Percentiles rank a stretch among this genome's conserved stretches.
Evolutionary conservation across 2,888 invertebrate species (phyloP).

Genomic region (Bedellia somnulentella): DNA sequence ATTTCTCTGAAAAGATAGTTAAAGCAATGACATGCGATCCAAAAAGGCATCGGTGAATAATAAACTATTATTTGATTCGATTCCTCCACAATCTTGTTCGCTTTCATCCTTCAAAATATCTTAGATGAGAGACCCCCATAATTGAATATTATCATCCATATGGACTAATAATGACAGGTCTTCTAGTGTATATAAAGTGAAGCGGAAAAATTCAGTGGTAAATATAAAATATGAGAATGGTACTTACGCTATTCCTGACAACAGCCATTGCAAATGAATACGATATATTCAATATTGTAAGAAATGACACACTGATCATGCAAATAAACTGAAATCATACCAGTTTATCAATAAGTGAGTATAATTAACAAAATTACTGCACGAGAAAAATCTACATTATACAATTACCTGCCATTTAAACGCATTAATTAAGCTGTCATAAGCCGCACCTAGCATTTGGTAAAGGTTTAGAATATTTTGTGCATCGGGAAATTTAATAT

Average conservation of each 20-base stretch:
- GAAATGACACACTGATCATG: slow-evolving; percentile 1
- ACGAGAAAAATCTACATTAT: neutral
- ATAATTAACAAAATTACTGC: neutral
- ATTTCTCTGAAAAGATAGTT: no score
- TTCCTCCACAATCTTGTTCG: no score
- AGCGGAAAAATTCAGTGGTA: neutral
- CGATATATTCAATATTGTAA: neutral
- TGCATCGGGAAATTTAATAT: slow-evolving; percentile 14
- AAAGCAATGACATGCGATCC: no score
- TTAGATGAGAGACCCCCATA: no score
- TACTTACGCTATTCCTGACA: no score
- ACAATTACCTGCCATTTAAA: slow-evolving; percentile 35
- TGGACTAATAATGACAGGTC: neutral
- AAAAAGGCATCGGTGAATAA: no score
- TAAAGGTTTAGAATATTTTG: slow-evolving; percentile 28
- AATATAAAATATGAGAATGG: no score
- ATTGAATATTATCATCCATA: no score
- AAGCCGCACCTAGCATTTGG: slow-evolving; percentile 23
- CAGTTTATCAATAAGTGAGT: neutral
- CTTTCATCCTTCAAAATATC: no score
- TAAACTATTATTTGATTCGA: no score
- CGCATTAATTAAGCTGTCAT: slow-evolving; percentile 25
- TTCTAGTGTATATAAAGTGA: neutral
- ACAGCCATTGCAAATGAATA: neutral
- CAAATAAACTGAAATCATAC: slow-evolving; percentile 1